Percentiles rank a stretch among this genome's conserved stretches.
Conservation (phyloP, 2,113 vertebrate species). For the Pseudorectes ferrugineus region DNA sequence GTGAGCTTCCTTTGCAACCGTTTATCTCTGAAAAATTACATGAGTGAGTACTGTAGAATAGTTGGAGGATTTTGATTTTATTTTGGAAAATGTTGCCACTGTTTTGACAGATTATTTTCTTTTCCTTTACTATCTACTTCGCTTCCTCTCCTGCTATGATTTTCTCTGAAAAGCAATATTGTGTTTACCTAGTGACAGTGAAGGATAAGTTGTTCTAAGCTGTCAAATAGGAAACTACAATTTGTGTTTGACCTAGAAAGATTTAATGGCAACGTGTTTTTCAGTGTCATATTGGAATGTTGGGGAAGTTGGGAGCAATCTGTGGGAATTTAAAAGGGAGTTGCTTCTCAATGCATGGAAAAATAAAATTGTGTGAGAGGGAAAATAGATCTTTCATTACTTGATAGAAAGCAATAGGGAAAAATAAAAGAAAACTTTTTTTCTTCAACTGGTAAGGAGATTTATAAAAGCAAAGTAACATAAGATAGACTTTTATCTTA, state of each 20-base stretch:
- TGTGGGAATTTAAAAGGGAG: neutral
- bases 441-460: neutral
- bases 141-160: neutral
- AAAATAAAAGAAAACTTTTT: neutral
- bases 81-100: neutral
- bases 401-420: neutral
- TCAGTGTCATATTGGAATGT: neutral
- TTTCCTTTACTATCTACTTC: neutral
- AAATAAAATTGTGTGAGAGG: neutral
- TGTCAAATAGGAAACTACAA: constrained; percentile 35
- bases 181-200: constrained; percentile 9
- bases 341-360: neutral
- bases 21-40: neutral
- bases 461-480: neutral
- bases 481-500: neutral
- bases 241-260: constrained; percentile 42
- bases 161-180: constrained; percentile 30
- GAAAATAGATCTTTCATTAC: neutral
- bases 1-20: neutral
- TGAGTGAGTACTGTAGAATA: neutral
- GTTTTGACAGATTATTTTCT: neutral
- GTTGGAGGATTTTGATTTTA: neutral
- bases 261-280: neutral
- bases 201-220: constrained; percentile 25
- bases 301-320: neutral